Base-by-base conservation (phyloP, 2,113 vertebrate genomes). In the Pelecanus crispus region DNA sequence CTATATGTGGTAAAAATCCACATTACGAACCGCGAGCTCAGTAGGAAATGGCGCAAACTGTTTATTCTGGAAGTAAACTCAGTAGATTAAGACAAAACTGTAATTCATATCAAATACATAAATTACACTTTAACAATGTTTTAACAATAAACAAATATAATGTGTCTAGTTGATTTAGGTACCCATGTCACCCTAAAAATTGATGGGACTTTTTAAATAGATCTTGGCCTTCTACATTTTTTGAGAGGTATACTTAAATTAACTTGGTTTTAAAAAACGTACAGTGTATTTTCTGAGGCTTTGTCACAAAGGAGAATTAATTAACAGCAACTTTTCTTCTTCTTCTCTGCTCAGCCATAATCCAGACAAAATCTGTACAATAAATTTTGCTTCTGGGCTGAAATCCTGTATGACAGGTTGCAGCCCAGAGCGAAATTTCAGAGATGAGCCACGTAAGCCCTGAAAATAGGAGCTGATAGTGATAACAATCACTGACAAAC, bases 1-100 rank as follows among this genome's bases (percentile, higher is more conserved):
- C n/a, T 56, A 3, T 5, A 3, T 0, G 1, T 8, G 18, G 6
- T 61, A 68, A 68, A 84, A 93, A 77, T 32, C 22, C 8, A 4
- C 4, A 0, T 53, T 36, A 11, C 0, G 2, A 32, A 21, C 45
- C 4, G 21, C 0, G 1, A 67, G 38, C 20, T 62, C 12, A 2
- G 49, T 9, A 20, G 44, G 61, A 90, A 83, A 71, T 7, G 16
- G 31, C 34, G 72, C 24, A 53, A 72, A 53, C 10, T 26, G 36
- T 45, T 81, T 63, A 45, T 81, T 92, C 52, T 52, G 25, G 36
- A 83, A 45, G 32, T 47, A 73, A 88, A 90, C 21, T 68, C 45
- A 20, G 17, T 6, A 59, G n/a, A 68, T 36, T 38, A 24, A 5
- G 5, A 38, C 22, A 75, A 78, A 91, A 78, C 7, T 29, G 8